Percentiles rank a stretch among this genome's conserved stretches.
phyloP scores from a whole-genome alignment of 2,888 invertebrate genomes.

The Sphaeridia pumilis region DNA sequence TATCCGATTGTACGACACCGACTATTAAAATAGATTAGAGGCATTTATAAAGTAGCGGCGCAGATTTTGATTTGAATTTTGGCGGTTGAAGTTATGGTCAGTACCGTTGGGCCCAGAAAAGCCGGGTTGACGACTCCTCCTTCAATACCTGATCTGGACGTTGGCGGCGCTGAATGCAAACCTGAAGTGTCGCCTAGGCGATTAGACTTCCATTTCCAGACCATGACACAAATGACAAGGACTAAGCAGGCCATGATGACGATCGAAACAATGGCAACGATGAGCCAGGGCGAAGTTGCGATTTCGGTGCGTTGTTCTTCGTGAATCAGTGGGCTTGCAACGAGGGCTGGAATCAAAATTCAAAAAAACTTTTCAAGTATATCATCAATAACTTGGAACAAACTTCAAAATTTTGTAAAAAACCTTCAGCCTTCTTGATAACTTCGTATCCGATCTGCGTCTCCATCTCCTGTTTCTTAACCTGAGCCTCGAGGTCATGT shows the following conservation, averaged over 20 bases:
- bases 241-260: slow-evolving; percentile 23
- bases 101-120: slow-evolving; percentile 33
- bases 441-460: slow-evolving; percentile 30
- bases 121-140: slow-evolving; percentile 33
- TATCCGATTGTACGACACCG: too few species aligned
- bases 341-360: slow-evolving; percentile 8
- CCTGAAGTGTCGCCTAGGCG: slow-evolving; percentile 23
- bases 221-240: slow-evolving; percentile 27
- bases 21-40: too few species aligned
- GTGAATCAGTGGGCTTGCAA: slow-evolving; percentile 13
- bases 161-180: slow-evolving; percentile 7
- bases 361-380: background rate
- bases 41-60: slow-evolving; percentile 4
- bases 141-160: slow-evolving; percentile 29
- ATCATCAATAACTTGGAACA: background rate
- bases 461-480: slow-evolving; percentile 34
- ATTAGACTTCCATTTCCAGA: slow-evolving; percentile 35
- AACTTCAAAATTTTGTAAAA: background rate
- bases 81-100: background rate
- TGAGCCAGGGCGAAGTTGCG: slow-evolving; percentile 29
- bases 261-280: slow-evolving; percentile 27
- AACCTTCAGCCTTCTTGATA: slow-evolving; percentile 35
- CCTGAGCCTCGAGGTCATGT: slow-evolving; percentile 27
- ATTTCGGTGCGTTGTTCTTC: slow-evolving; percentile 4
- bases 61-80: background rate